Base-by-base conservation (phyloP, 2,113 vertebrate genomes). In the Cryptomyrus ogoouensis region DNA sequence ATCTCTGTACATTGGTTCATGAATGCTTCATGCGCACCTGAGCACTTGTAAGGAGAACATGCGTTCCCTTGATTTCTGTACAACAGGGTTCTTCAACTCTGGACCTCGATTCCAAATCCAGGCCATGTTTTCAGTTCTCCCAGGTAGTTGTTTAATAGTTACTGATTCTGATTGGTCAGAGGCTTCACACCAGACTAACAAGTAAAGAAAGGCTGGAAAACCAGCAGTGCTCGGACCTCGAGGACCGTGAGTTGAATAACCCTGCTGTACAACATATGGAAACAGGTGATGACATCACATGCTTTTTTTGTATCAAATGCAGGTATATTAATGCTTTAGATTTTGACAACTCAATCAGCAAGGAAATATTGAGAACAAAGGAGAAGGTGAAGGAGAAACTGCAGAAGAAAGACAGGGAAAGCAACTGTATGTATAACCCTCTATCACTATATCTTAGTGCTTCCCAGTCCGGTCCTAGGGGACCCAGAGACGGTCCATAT, bases 281-380 rank as follows among this genome's bases (percentile, higher is more conserved):
- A 49, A 27, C 58, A 70, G 58, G 42, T 89, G 46, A 52, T 2
- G 3, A 56, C 10, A 42, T n/a, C 31, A 83, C 46, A 42, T 58
- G 3, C 74, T 83, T 19, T 89, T 53, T 44, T 80, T 83, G 24
- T 42, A 47, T 56, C 80, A 39, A 42, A 62, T 49, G 6, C 93
- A 99, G 98, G 98, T 99, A 99, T 89, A 96, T 98, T n/a, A 97
- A 97, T 92, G 96, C 97, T 0, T 91, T 99, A 90, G 97, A 97
- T 15, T 92, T 94, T 89, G 93, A 94, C 0, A 0, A 39, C 42
- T 21, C 93, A 3, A 85, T 90, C 8, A 39, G 92, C 12, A 96
- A 94, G 84, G 94, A 94, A 0, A 49, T 94, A 10, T 89, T 99
- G 89, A 96, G 96, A 90, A 93, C 39, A 74, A 87, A 94, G 0